Evolutionary conservation across 2,113 vertebrate genomes (phyloP).

Genomic region (Odobenus rosmarus): DNA sequence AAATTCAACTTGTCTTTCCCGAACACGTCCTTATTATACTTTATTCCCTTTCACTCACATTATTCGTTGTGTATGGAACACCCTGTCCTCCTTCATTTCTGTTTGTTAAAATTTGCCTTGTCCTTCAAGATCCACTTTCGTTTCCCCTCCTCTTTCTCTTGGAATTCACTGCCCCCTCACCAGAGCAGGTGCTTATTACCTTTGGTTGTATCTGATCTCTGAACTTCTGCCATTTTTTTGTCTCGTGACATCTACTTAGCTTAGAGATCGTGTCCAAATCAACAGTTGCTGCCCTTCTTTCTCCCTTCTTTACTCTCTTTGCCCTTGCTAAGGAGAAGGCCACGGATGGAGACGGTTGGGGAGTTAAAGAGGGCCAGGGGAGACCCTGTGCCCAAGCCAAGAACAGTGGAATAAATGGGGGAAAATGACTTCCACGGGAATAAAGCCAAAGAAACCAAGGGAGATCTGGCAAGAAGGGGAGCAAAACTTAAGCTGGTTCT

Average conservation of each 20-base stretch:
- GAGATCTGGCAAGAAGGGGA: constrained; percentile 26
- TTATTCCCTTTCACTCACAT: background rate
- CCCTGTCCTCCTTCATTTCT: background rate
- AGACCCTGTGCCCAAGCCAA: background rate
- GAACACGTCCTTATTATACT: background rate
- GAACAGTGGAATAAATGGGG: constrained; percentile 12
- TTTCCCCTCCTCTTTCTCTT: constrained; percentile 18
- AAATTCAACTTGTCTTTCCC: constrained; percentile 18
- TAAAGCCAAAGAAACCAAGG: constrained; percentile 32
- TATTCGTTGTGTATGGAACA: background rate
- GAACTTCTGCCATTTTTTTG: background rate
- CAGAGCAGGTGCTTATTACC: background rate
- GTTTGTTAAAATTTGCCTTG: constrained; percentile 25
- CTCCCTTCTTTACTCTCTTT: background rate
- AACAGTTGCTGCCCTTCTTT: background rate
- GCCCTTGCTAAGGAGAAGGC: constrained; percentile 12
- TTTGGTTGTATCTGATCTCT: constrained; percentile 39
- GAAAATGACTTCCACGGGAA: background rate
- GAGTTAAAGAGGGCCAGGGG: background rate
- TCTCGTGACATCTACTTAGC: background rate
- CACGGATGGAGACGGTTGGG: background rate
- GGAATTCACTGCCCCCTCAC: constrained; percentile 4
- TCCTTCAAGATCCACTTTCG: constrained; percentile 31
- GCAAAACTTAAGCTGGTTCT: constrained; percentile 28
- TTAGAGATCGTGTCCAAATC: background rate